Evolutionary conservation across 1,140 invertebrate genomes (phyloP), one percentile per base, ranked within the genome.

Genomic region (Xylocopa sonorina): DNA sequence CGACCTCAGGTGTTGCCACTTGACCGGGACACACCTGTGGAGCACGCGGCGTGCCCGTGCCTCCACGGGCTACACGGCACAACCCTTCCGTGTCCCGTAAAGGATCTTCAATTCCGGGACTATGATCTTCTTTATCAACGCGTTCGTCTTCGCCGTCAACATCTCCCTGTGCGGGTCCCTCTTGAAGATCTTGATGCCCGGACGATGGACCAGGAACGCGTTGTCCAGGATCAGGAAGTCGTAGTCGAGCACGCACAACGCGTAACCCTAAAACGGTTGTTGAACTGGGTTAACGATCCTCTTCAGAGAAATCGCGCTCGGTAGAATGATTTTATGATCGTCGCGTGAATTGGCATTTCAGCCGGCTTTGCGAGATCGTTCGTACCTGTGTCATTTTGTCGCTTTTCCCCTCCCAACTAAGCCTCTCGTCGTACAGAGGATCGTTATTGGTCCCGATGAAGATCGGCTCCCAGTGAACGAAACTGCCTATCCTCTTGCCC

Each of bases 301-400:
- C n/a, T 55, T 10, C 2, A 9, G 21, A 14, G 34, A 67, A 34
- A 46, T 58, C 7, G 3, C 3, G 21, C 34, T 38, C 2, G 1
- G 38, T 21, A 58, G 3, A 4, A n/a, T 34, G 0, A n/a, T 32
- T 29, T 57, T 10, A 57, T 58, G 29, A 32, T 10, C 34, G 10
- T 58, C 21, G 9, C 57, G 12, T 14, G 58, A 62, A 12, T 34
- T 32, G 29, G 21, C 21, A 1, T 2, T 58, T 58, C 34, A 60
- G 21, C 18, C 32, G 21, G n/a, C n/a, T n/a, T n/a, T n/a, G n/a
- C n/a, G 21, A n/a, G 34, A 60, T 58, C 32, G 34, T 34, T 34
- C 38, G 57, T 21, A 98, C 97, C 95, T 98, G 98, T 50, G 97
- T 97, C 98, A 98, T 98, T 94, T 98, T 98, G 91, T 98, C 97